Conservation (phyloP, 2,113 vertebrate species). For the Aythya baeri region DNA sequence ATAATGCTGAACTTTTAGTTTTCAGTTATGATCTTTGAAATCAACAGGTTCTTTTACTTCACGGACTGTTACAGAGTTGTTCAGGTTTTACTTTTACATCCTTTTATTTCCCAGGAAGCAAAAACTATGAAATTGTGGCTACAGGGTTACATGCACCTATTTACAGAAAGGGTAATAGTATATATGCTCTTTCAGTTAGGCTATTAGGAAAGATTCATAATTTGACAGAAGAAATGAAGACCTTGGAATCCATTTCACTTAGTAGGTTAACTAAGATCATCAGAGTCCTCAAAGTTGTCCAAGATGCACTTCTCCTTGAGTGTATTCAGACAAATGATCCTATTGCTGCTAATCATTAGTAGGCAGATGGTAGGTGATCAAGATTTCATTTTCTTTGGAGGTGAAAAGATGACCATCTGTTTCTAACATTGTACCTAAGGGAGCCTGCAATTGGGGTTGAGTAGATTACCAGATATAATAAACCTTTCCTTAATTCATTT, state of each 20-base stretch:
- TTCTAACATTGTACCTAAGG: conserved; percentile 1
- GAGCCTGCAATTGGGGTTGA: background rate
- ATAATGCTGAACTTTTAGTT: background rate
- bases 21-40: background rate
- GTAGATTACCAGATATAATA: background rate
- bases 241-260: background rate
- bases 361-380: conserved; percentile 67
- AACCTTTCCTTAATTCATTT: background rate
- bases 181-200: background rate
- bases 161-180: background rate
- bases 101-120: background rate
- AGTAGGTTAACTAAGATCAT: background rate
- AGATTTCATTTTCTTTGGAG: conserved; percentile 61
- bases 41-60: background rate
- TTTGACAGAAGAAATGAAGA: background rate
- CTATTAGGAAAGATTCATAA: background rate
- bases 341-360: conserved; percentile 32
- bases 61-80: background rate
- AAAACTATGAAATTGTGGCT: background rate
- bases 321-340: conserved; percentile 36
- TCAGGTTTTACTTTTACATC: background rate
- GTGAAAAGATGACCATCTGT: conserved; percentile 65
- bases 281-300: background rate
- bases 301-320: background rate
- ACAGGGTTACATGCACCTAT: accelerated